These are phyloP conservation scores for Syritta pipiens DNA, from an alignment of 2,888 invertebrate species.

Conservation along the genomic window DNA sequence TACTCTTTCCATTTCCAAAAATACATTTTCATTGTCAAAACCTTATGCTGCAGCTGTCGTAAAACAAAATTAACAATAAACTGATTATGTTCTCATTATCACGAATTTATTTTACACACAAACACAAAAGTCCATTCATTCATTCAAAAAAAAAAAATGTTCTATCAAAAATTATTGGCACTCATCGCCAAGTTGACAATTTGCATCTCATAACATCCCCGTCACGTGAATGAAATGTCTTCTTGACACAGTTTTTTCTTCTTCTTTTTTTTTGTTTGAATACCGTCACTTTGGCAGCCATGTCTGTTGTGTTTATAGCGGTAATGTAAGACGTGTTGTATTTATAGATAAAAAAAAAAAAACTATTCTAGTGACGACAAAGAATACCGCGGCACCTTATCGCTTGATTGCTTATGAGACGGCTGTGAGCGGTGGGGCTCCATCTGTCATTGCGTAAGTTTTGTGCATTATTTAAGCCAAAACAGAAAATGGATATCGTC, in stretches of 20 bases:
- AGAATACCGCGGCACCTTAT: not conserved
- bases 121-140: not conserved
- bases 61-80: not conserved
- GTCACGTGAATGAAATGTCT: constrained; percentile 39
- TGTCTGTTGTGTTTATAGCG: constrained; percentile 1
- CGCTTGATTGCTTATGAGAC: too few species aligned
- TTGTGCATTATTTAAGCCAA: too few species aligned
- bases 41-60: not conserved
- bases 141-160: not conserved
- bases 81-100: constrained; percentile 7
- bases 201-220: not conserved
- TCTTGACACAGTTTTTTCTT: constrained; percentile 64
- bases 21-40: not conserved
- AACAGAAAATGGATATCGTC: too few species aligned
- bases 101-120: constrained; percentile 1
- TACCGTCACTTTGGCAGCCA: constrained; percentile 23
- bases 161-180: constrained; percentile 21
- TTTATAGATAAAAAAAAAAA: not conserved
- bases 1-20: too few species aligned
- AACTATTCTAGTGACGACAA: constrained; percentile 23
- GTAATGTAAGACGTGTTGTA: constrained; percentile 2
- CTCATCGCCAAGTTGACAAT: constrained; percentile 2
- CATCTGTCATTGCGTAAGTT: too few species aligned
- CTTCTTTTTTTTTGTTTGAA: too few species aligned
- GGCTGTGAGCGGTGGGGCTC: too few species aligned